Evolutionary conservation across 2,113 vertebrate species (phyloP).

Genomic region (Etheostoma cragini): DNA sequence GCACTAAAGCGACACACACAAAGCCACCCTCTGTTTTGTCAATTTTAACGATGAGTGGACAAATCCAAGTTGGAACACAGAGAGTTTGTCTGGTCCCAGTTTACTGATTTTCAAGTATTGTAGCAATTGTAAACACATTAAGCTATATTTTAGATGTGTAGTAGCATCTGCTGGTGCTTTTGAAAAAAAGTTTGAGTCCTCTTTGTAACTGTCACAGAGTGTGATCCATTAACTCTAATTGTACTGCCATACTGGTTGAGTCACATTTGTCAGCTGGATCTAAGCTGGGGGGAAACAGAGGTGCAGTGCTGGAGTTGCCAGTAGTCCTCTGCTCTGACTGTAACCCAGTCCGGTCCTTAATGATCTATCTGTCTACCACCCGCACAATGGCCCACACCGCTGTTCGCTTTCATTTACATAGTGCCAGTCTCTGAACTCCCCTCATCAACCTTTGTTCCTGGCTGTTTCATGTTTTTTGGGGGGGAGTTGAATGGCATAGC

Average conservation of each 20-base stretch:
- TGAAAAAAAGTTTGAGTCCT: conserved; percentile 61
- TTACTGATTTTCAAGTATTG: conserved; percentile 58
- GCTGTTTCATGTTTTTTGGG: conserved; percentile 79
- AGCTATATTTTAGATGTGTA: conserved; percentile 27
- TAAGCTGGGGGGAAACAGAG: conserved; percentile 61
- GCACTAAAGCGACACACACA: conserved; percentile 37
- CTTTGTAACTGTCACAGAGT: conserved; percentile 55
- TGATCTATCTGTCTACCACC: conserved; percentile 82
- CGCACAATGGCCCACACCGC: conserved; percentile 76
- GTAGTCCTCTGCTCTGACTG: conserved; percentile 66
- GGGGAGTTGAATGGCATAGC: conserved; percentile 71
- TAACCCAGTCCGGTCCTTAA: conserved; percentile 78
- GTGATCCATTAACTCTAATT: conserved; percentile 71
- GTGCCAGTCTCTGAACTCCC: conserved; percentile 72
- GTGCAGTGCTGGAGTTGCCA: conserved; percentile 68
- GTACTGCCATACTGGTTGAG: conserved; percentile 71
- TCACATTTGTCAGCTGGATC: conserved; percentile 76
- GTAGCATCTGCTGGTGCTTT: conserved; percentile 51
- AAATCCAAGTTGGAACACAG: conserved; percentile 51
- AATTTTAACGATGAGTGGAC: conserved; percentile 60
- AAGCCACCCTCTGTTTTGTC: conserved; percentile 56
- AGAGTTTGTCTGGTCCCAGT: conserved; percentile 15
- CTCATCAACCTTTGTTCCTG: conserved; percentile 83
- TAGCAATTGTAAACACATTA: conserved; percentile 25
- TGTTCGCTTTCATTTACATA: conserved; percentile 83